Evolutionary conservation across 2,113 vertebrate species (phyloP).

Genomic region (Genyomyrus donnyi): DNA sequence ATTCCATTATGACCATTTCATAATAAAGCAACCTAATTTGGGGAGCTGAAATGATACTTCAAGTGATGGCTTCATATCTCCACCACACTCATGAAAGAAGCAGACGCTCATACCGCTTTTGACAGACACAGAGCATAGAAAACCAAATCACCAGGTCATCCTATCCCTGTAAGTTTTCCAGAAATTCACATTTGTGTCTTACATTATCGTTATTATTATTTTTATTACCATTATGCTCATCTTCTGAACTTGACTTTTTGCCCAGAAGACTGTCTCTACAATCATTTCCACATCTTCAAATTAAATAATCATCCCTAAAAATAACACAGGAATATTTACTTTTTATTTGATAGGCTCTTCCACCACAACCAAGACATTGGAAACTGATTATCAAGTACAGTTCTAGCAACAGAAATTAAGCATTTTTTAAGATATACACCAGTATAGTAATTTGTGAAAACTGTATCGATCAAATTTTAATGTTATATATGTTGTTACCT

Average conservation of each 20-base stretch:
- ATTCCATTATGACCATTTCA: conserved; percentile 19
- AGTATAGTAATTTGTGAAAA: conserved; percentile 12
- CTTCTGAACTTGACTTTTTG: background rate
- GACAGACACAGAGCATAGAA: background rate
- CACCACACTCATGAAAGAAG: conserved; percentile 5
- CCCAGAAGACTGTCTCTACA: background rate
- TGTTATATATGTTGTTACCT: conserved; percentile 18
- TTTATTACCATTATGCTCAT: background rate
- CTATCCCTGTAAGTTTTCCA: background rate
- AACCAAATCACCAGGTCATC: background rate
- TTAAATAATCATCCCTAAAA: background rate
- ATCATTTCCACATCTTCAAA: background rate
- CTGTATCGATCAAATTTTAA: background rate
- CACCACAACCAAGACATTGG: background rate
- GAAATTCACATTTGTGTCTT: background rate
- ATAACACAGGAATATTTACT: background rate
- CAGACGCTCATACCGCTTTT: background rate
- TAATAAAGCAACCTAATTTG: conserved; percentile 12
- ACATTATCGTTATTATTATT: background rate
- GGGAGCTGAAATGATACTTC: conserved; percentile 13
- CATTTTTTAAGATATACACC: background rate
- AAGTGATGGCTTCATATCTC: background rate
- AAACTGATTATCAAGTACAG: conserved; percentile 1
- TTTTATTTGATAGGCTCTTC: background rate
- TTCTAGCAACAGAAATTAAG: conserved; percentile 1